These are phyloP conservation scores for Bos javanicus DNA, from an alignment of 2,113 vertebrate genomes.

Conservation along the genomic window DNA sequence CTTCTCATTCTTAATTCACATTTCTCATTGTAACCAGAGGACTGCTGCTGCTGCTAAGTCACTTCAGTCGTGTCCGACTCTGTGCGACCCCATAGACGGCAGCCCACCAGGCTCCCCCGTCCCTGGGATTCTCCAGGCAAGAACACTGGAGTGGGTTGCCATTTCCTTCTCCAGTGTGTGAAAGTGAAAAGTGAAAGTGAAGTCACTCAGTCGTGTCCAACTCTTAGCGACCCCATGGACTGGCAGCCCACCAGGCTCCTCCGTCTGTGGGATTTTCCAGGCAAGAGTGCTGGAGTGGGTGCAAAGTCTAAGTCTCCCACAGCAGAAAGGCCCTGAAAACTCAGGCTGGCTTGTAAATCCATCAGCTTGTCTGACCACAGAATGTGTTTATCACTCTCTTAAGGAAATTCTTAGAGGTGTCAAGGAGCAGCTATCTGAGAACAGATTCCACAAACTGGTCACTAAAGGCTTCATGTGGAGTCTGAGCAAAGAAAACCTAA, in stretches of 20 bases:
- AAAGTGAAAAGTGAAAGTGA: too few relatives aligned
- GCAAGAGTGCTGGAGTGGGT: too few relatives aligned
- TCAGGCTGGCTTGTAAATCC: neutral
- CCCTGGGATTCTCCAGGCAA: too few relatives aligned
- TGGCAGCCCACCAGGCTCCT: too few relatives aligned
- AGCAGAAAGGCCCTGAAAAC: neutral
- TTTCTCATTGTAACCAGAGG: neutral
- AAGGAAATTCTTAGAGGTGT: neutral
- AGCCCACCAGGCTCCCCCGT: too few relatives aligned
- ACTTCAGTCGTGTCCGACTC: too few relatives aligned
- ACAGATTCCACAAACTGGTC: neutral
- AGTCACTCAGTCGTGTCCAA: too few relatives aligned
- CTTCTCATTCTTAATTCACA: neutral
- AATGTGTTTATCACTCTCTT: neutral
- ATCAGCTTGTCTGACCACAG: neutral
- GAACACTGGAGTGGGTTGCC: too few relatives aligned
- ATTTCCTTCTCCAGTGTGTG: too few relatives aligned
- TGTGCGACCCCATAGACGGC: too few relatives aligned
- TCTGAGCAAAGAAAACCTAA: neutral
- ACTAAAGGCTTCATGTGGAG: neutral
- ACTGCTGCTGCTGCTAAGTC: neutral
- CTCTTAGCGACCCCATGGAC: too few relatives aligned
- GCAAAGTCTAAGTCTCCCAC: neutral
- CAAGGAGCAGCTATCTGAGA: neutral
- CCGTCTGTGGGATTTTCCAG: too few relatives aligned